Conservation (phyloP, 2,113 vertebrate genomes). For the Candoia aspera region DNA sequence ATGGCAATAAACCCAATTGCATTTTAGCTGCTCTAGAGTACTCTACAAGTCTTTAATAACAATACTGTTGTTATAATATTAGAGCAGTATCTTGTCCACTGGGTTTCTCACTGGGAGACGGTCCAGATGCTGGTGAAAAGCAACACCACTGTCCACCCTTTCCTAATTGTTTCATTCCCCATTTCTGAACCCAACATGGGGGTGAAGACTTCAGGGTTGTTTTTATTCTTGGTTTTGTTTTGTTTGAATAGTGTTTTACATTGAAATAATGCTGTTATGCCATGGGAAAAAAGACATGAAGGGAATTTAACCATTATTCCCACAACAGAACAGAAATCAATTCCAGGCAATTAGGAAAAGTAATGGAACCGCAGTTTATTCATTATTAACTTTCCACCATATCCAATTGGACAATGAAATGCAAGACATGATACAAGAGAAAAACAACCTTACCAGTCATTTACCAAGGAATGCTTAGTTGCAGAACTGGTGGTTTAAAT, state of each 20-base stretch:
- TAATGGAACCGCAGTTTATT: background rate
- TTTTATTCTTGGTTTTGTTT: background rate
- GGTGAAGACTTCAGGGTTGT: background rate
- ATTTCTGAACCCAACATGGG: background rate
- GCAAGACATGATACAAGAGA: background rate
- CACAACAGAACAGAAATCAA: background rate
- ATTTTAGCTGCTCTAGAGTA: background rate
- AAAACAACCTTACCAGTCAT: background rate
- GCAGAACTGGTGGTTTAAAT: background rate
- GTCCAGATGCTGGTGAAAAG: background rate
- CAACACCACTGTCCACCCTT: background rate
- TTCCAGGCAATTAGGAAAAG: background rate
- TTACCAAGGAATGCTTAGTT: background rate
- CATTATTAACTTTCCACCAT: background rate
- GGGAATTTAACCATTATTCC: no score
- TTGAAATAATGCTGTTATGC: background rate
- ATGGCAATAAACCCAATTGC: background rate
- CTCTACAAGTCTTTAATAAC: background rate
- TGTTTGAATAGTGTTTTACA: background rate
- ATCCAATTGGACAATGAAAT: background rate
- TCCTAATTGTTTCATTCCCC: background rate
- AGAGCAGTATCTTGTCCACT: background rate
- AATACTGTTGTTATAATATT: background rate
- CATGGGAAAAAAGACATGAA: background rate
- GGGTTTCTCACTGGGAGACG: background rate